Conservation (phyloP, 2,113 vertebrate genomes). For the Thermophis baileyi region DNA sequence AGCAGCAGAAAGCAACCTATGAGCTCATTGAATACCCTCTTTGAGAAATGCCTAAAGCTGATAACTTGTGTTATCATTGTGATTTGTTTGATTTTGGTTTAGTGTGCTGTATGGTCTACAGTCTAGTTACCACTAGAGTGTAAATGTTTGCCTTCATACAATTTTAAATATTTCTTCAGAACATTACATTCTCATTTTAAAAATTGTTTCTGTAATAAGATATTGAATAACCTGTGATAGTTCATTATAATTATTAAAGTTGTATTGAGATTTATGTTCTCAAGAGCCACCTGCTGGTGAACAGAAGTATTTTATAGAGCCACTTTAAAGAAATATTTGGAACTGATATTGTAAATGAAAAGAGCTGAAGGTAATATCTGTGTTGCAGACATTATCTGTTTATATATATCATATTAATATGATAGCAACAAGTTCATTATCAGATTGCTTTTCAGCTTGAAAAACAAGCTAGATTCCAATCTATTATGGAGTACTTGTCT, state of each 20-base stretch:
- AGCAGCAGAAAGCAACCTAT: background rate
- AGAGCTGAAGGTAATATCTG: background rate
- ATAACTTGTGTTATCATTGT: background rate
- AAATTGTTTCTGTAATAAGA: background rate
- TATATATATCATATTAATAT: constrained; percentile 40
- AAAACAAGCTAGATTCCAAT: background rate
- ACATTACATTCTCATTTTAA: background rate
- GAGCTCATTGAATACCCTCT: constrained; percentile 13
- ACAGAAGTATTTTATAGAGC: background rate
- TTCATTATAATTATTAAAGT: constrained; percentile 2
- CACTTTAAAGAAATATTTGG: background rate
- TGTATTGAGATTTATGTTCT: background rate
- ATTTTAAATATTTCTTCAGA: background rate
- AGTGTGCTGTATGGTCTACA: background rate
- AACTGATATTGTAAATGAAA: background rate
- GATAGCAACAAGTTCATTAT: constrained; percentile 4
- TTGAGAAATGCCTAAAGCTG: background rate
- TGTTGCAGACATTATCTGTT: background rate
- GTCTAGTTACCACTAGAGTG: background rate
- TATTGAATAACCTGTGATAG: background rate
- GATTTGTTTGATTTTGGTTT: constrained; percentile 16
- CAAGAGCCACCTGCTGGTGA: constrained; percentile 3
- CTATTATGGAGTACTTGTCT: background rate
- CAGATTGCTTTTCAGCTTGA: background rate
- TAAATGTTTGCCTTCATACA: background rate